phyloP scores from a whole-genome alignment of 2,888 invertebrate species.

The Liopterus haemorrhoidalis region DNA sequence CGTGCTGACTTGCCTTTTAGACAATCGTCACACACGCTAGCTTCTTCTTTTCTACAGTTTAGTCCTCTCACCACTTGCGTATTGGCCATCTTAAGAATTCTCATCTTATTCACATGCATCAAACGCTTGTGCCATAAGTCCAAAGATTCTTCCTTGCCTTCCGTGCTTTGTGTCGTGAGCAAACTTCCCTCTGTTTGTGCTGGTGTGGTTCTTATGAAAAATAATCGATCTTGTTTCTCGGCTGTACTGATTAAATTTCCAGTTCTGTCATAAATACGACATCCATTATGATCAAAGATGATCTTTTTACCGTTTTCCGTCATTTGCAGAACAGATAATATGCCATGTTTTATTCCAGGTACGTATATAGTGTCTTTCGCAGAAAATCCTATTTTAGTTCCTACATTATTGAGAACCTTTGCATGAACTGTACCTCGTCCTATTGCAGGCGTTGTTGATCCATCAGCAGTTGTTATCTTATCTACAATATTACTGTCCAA shows the following conservation, averaged over 20 bases:
- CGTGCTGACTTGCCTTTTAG: conserved; percentile 24
- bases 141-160: too few species aligned
- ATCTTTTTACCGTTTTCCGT: too few species aligned
- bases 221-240: not conserved
- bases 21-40: conserved; percentile 22
- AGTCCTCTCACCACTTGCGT: too few species aligned
- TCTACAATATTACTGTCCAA: conserved; percentile 1
- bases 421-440: conserved; percentile 5
- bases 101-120: too few species aligned
- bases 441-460: not conserved
- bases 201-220: too few species aligned
- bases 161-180: too few species aligned
- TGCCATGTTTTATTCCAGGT: not conserved
- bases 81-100: too few species aligned
- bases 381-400: not conserved
- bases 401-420: not conserved
- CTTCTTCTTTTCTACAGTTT: too few species aligned
- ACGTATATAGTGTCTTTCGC: conserved; percentile 5
- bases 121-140: too few species aligned
- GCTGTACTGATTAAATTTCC: not conserved
- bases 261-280: not conserved
- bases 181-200: too few species aligned
- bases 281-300: conserved; percentile 3
- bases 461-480: conserved; percentile 1
- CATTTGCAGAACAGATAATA: not conserved